Evolutionary conservation across 2,113 vertebrate genomes (phyloP), one percentile per base, ranked within the genome.

Genomic region (Entomyzon cyanotis): DNA sequence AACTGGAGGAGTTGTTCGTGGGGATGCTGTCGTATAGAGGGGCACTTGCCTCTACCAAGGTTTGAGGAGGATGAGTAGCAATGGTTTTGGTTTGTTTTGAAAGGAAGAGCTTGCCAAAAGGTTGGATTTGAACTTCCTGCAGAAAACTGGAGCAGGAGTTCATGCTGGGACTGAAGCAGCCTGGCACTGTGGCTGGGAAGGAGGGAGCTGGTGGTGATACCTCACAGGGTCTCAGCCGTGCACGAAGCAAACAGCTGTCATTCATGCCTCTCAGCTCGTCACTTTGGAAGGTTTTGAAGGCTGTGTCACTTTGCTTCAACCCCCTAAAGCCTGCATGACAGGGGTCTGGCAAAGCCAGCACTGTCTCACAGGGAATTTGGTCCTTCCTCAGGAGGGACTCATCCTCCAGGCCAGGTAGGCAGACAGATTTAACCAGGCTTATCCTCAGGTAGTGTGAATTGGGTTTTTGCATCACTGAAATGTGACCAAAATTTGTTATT

Each of bases 21-120:
- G 23, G 37, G 33, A 16, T 62, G 31, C 25, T 3, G 1, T 33
- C 2, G 0, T 31, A 9, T 28, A 60, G 83, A 1, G 18, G 16
- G 24, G 22, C 19, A 15, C 30, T 64, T 79, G 28, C 17, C 46
- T 53, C 41, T 41, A 58, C 31, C 9, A 62, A 37, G 50, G 42
- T 76, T 69, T 73, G 53, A 62, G 60, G 15, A 73, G 35, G 27
- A 28, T 39, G 23, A 55, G 10, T 37, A 39, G 37, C 19, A 23
- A n/a, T 46, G 41, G 9, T 10, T 55, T 90, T 1, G 1, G 2
- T 78, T 90, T 77, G 23, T 44, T 65, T 47, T 39, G 30, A 92
- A 90, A 89, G 39, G 55, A 83, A 33, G 60, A 88, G 79, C n/a
- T 37, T 84, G 44, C 42, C 49, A 47, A 70, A 70, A 83, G 25